Percentiles rank a stretch among this genome's conserved stretches.
Conservation (phyloP, 1,140 invertebrate genomes). For the Saccostrea glomerata region DNA sequence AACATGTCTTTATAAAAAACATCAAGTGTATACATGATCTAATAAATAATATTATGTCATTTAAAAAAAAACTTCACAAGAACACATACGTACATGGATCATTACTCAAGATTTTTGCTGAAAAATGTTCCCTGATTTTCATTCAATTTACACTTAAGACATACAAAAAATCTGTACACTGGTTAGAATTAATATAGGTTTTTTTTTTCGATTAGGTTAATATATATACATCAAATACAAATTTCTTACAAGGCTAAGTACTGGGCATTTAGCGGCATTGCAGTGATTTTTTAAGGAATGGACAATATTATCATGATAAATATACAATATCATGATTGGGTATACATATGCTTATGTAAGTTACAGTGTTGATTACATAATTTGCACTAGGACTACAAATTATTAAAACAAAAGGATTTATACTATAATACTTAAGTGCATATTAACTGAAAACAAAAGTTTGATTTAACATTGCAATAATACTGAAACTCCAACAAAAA, state of each 20-base stretch:
- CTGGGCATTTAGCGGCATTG: background rate
- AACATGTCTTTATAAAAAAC: slow-evolving; percentile 5
- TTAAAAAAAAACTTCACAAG: background rate
- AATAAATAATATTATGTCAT: slow-evolving; percentile 33
- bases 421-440: slow-evolving; percentile 26
- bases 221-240: background rate
- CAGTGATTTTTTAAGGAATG: slow-evolving; percentile 6
- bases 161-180: slow-evolving; percentile 24
- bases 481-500: slow-evolving; percentile 11
- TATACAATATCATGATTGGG: background rate
- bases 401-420: background rate
- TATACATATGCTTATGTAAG: background rate
- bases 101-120: slow-evolving; percentile 9
- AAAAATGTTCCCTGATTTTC: slow-evolving; percentile 31
- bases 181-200: background rate
- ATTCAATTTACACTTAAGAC: slow-evolving; percentile 16
- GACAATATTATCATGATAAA: background rate
- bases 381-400: background rate
- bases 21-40: background rate
- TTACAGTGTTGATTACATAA: background rate
- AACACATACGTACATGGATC: slow-evolving; percentile 3
- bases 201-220: background rate
- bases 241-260: slow-evolving; percentile 1
- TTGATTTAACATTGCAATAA: slow-evolving; percentile 30
- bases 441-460: slow-evolving; percentile 13